phyloP scores from a whole-genome alignment of 2,113 vertebrate genomes.

The Coryphaenoides rupestris region DNA sequence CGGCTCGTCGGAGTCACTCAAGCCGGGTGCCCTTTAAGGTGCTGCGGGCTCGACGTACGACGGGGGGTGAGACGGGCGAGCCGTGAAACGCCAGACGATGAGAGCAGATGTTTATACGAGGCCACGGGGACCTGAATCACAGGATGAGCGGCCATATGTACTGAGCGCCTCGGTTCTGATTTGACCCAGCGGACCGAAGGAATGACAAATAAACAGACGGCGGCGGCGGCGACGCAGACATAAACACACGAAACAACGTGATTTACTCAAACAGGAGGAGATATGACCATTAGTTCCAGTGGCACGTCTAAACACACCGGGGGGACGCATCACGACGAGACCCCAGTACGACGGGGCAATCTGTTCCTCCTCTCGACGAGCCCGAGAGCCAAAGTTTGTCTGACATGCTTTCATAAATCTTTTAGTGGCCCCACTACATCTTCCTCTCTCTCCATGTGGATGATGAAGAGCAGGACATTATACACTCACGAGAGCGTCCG shows the following conservation, averaged over 20 bases:
- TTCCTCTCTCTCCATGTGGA: too few species aligned
- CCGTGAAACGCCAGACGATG: slow-evolving; percentile 55
- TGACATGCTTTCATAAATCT: too few species aligned
- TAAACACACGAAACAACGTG: slow-evolving; percentile 4
- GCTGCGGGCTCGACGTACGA: slow-evolving; percentile 37
- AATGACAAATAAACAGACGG: slow-evolving; percentile 25
- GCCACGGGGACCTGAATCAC: slow-evolving; percentile 62
- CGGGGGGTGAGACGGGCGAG: slow-evolving; percentile 28
- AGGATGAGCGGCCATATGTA: slow-evolving; percentile 52
- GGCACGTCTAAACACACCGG: slow-evolving; percentile 9
- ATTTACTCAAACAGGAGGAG: slow-evolving; percentile 36
- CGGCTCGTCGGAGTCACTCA: too few species aligned
- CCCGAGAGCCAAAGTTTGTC: too few species aligned
- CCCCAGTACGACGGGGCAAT: too few species aligned
- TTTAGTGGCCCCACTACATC: too few species aligned
- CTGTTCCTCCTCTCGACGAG: too few species aligned
- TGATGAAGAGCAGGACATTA: too few species aligned
- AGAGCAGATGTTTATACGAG: slow-evolving; percentile 58
- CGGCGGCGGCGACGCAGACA: slow-evolving; percentile 3
- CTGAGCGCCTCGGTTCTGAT: slow-evolving; percentile 51
- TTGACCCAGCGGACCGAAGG: slow-evolving; percentile 32
- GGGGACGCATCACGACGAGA: slow-evolving; percentile 13
- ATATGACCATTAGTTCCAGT: slow-evolving; percentile 19
- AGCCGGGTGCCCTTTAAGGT: too few species aligned
- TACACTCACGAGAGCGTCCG: too few species aligned